Percentiles rank a stretch among this genome's conserved stretches.
Conservation (phyloP, 2,113 vertebrate species). For the Lepidothrix coronata region DNA sequence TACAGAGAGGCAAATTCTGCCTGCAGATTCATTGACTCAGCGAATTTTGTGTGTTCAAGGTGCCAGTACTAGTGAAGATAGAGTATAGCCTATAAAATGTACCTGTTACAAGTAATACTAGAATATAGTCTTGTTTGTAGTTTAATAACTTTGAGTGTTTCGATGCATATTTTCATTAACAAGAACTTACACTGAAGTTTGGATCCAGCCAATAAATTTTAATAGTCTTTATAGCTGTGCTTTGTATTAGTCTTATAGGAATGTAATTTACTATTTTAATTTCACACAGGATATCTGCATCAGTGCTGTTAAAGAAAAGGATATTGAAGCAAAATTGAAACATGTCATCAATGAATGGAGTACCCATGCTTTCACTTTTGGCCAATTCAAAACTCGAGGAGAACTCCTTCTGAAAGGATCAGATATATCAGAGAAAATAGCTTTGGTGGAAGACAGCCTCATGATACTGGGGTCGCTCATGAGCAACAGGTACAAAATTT, state of each 20-base stretch:
- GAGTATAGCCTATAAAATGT: background rate
- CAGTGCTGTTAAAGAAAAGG: slow-evolving; percentile 83
- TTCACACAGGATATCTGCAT: slow-evolving; percentile 82
- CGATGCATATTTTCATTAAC: background rate
- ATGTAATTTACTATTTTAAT: background rate
- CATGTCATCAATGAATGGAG: slow-evolving; percentile 79
- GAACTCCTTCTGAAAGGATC: slow-evolving; percentile 83
- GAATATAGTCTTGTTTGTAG: background rate
- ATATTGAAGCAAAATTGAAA: slow-evolving; percentile 84
- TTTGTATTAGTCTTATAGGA: background rate
- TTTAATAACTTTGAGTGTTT: background rate
- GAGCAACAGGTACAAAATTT: slow-evolving; percentile 77
- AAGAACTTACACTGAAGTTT: background rate
- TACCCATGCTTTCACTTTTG: slow-evolving; percentile 75
- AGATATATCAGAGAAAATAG: slow-evolving; percentile 77
- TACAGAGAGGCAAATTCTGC: background rate
- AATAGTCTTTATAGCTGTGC: background rate
- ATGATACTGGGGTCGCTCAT: slow-evolving; percentile 83
- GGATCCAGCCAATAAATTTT: background rate
- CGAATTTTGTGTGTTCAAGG: background rate
- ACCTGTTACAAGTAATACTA: background rate
- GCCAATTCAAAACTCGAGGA: slow-evolving; percentile 79
- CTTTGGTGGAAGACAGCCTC: slow-evolving; percentile 83
- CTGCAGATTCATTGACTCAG: background rate
- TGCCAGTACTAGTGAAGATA: background rate